Base-by-base conservation (phyloP, 2,113 vertebrate genomes). In the Leucoraja erinaceus region DNA sequence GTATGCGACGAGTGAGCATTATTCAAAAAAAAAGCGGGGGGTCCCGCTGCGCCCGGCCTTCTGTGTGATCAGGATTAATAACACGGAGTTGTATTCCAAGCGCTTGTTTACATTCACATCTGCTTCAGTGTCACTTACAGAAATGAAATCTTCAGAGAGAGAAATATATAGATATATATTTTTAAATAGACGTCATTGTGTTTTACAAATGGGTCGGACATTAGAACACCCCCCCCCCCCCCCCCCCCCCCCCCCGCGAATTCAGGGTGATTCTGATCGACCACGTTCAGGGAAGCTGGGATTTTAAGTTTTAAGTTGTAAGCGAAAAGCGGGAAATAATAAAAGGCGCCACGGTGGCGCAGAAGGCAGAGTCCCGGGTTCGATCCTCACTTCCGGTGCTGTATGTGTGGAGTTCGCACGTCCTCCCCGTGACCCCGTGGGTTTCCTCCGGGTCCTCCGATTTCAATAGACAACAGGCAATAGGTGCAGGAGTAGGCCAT, bases 81-180 rank as follows among this genome's bases (percentile, higher is more conserved):
- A 88, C 83, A 88, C 59, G 31, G 83, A 88, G 63, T 88, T 31
- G 83, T 88, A 63, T 88, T 59, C 83, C 83, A 88, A 88, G 83
- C 83, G 83, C 63, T 66, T 88, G 83, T 88, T 88, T 88, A 59
- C 83, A 88, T 63, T 88, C 83, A 63, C 83, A 88, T 88, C 83
- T 88, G 83, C 59, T 88, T 88, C 83, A 88, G 31, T 88, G 63
- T 88, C 83, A 88, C n/a, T 88, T 88, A 88, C 75, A 88, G 83
- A 88, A n/a, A 63, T 88, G 83, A 66, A 88, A 88, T 88, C 83
- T 66, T 88, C 25, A 88, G 59, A 11, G 56, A n/a, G 8, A 11
- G 54, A 38, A 22, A 47, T 4, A 31, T 31, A 31, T 25, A 11
- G 54, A 38, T 8, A 47, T 4, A 47, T 47, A 1, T 47, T 47